phyloP scores from a whole-genome alignment of 2,888 invertebrate genomes.

The Ceriagrion tenellum region DNA sequence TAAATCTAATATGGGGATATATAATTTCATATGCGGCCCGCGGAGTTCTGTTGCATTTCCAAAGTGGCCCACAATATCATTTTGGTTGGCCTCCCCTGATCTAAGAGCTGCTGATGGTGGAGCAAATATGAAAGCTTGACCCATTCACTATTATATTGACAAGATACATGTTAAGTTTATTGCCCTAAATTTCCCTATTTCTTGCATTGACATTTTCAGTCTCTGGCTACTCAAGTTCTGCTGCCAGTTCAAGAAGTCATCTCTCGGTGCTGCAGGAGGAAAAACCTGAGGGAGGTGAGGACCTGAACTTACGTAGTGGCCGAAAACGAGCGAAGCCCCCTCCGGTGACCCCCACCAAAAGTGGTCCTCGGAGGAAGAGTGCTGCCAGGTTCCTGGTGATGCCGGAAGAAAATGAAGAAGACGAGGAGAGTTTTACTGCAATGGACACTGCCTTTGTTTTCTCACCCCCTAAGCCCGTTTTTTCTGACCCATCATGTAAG shows the following conservation, averaged over 20 bases:
- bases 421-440: neutral
- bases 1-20: too few species aligned
- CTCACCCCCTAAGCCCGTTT: neutral
- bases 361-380: slow-evolving; percentile 18
- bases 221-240: slow-evolving; percentile 24
- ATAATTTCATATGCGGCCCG: too few species aligned
- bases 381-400: neutral
- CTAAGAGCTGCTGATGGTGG: too few species aligned
- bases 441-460: slow-evolving; percentile 18
- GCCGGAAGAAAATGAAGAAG: neutral
- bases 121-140: too few species aligned
- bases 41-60: too few species aligned
- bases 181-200: too few species aligned
- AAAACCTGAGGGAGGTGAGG: neutral
- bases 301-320: slow-evolving; percentile 14
- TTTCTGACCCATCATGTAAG: neutral
- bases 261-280: neutral
- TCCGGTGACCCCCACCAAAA: slow-evolving; percentile 14
- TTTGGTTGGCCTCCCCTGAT: too few species aligned
- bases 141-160: too few species aligned
- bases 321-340: neutral
- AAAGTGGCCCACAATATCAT: too few species aligned
- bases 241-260: slow-evolving; percentile 16
- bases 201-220: neutral
- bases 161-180: too few species aligned